Conservation (phyloP, 2,113 vertebrate species). For the Carettochelys insculpta region DNA sequence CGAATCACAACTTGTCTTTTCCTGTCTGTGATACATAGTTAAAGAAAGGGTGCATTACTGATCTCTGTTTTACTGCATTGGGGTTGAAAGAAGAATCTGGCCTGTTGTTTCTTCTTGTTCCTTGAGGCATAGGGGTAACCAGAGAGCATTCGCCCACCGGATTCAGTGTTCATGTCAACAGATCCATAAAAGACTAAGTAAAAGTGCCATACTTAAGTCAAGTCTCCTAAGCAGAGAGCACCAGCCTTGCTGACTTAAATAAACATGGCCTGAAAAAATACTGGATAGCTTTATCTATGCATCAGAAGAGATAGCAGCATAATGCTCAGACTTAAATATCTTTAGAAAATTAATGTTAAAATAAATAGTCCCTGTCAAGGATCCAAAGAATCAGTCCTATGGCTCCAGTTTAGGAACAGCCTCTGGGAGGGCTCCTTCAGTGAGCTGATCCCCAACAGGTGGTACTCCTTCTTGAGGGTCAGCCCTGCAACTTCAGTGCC, state of each 20-base stretch:
- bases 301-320: background rate
- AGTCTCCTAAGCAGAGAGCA: background rate
- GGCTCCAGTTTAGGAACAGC: background rate
- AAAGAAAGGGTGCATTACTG: background rate
- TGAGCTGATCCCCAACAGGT: background rate
- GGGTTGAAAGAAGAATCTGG: background rate
- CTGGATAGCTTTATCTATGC: background rate
- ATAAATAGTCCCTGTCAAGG: background rate
- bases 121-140: background rate
- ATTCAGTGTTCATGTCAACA: background rate
- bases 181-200: background rate
- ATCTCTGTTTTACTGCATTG: background rate
- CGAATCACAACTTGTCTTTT: background rate
- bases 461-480: background rate
- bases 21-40: background rate
- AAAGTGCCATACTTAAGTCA: background rate
- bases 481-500: background rate
- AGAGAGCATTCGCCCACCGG: background rate
- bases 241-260: background rate
- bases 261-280: background rate
- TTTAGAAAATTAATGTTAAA: background rate
- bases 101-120: background rate
- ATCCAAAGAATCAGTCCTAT: background rate
- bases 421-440: background rate
- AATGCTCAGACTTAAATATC: background rate